Base-by-base conservation (phyloP, 2,888 invertebrate species). In the Aspidapion aeneum region DNA sequence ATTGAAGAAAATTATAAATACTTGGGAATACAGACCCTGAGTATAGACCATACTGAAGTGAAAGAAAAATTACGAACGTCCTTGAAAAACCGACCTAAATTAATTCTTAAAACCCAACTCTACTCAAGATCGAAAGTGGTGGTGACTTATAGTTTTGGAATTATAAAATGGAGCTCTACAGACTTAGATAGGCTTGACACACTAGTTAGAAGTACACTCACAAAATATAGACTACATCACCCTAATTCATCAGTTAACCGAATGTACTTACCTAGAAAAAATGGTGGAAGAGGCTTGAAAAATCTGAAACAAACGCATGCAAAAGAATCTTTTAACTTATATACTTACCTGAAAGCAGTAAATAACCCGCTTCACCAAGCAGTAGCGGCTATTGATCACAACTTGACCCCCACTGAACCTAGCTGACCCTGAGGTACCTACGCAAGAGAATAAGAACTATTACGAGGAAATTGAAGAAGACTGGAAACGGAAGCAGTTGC, bases 71-170 rank as follows among this genome's bases (percentile, higher is more conserved):
- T 35, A 35, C 5, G 12, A 35, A 35, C 3, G 12, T 3, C 12
- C 35, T 12, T 35, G 12, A 35, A 3, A 35, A 35, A 35, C 5
- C 3, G 21, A 18, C 21, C n/a, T n/a, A n/a, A 21, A 51, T 21
- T 21, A 59, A 50, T 21, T 54, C 54, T 59, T 52, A 21, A 55
- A 18, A 55, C 17, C 5, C 55, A 55, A 1, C 16, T 55, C 17
- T 20, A 55, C 19, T 20, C 55, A 20, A 16, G 55, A 21, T 20
- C 18, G 12, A 19, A 19, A 55, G 55, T 21, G 18, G 35, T 35
- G 35, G 35, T 35, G 3, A 35, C 35, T 7, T 35, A 35, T 35
- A 35, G 35, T 35, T 35, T 35, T 35, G 35, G 35, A 3, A 3
- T 35, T 3, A 35, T 35, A 35, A 35, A 35, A 35, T 35, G 35